phyloP scores from a whole-genome alignment of 1,140 invertebrate genomes.

The Helicoverpa armigera region DNA sequence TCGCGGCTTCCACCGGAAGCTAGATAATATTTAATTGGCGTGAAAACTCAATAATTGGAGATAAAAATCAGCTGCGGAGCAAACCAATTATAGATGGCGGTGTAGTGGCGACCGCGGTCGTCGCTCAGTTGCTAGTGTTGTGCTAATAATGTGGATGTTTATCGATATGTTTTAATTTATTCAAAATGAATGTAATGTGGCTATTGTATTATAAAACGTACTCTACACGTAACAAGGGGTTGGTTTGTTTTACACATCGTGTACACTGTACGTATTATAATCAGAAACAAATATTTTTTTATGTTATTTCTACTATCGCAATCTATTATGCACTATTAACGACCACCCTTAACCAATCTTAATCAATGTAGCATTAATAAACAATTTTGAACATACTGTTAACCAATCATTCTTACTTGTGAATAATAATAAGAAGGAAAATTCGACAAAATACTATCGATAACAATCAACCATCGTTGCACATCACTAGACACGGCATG shows the following conservation, averaged over 20 bases:
- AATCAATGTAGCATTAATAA: too few relatives aligned
- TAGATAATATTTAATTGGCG: slow-evolving; percentile 85
- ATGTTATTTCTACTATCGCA: too few relatives aligned
- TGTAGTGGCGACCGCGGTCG: slow-evolving; percentile 70
- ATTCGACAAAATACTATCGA: slow-evolving; percentile 33
- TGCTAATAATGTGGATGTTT: neutral
- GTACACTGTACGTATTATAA: too few relatives aligned
- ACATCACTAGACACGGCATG: slow-evolving; percentile 65
- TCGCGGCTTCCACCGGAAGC: slow-evolving; percentile 76
- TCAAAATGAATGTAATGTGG: neutral
- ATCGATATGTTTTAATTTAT: slow-evolving; percentile 42
- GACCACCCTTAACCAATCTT: too few relatives aligned
- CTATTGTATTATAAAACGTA: too few relatives aligned
- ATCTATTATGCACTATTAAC: too few relatives aligned
- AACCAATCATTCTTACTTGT: neutral
- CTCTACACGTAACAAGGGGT: too few relatives aligned
- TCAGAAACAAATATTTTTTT: too few relatives aligned
- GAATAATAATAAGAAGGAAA: too few relatives aligned
- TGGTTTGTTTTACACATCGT: too few relatives aligned
- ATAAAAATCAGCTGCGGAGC: slow-evolving; percentile 82
- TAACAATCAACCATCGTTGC: slow-evolving; percentile 7
- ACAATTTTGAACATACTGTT: too few relatives aligned
- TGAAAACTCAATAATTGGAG: slow-evolving; percentile 85
- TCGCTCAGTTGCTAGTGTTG: slow-evolving; percentile 58
- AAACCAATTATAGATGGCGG: slow-evolving; percentile 80